Conservation (phyloP, 1,140 invertebrate genomes). For the Cotesia vestalis region DNA sequence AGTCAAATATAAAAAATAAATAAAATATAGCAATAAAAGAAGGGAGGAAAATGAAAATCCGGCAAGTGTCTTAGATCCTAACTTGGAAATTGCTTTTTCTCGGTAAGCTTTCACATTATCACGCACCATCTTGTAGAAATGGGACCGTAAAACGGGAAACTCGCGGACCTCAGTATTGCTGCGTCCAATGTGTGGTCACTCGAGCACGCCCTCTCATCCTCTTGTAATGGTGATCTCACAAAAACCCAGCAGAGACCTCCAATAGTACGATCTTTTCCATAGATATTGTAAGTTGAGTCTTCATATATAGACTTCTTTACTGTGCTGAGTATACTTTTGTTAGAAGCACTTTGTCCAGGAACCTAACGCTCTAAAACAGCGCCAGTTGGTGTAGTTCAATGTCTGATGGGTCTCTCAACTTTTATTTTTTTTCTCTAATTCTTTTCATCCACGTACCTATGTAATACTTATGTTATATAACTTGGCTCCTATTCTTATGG, state of each 20-base stretch:
- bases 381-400: too few relatives aligned
- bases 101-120: constrained; percentile 62
- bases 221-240: constrained; percentile 34
- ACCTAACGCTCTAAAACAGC: too few relatives aligned
- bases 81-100: constrained; percentile 62
- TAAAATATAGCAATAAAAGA: too few relatives aligned
- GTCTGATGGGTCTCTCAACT: too few relatives aligned
- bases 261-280: constrained; percentile 24
- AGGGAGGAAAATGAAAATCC: too few relatives aligned
- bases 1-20: too few relatives aligned
- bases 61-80: too few relatives aligned
- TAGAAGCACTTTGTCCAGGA: too few relatives aligned
- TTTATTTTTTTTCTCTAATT: not conserved
- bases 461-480: not conserved
- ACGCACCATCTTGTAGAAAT: constrained; percentile 64
- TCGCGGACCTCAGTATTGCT: constrained; percentile 48
- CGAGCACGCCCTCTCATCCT: constrained; percentile 43
- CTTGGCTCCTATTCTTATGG: constrained; percentile 2
- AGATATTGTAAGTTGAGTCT: too few relatives aligned
- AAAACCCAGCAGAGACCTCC: constrained; percentile 12
- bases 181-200: constrained; percentile 57
- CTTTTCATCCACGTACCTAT: not conserved
- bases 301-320: too few relatives aligned
- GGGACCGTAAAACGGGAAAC: constrained; percentile 59
- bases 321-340: too few relatives aligned